A percentile compares a stretch with the other conserved stretches of the same genome.
These are phyloP conservation scores for Melanerpes formicivorus DNA, from an alignment of 2,113 vertebrate species.

Conservation along the genomic window DNA sequence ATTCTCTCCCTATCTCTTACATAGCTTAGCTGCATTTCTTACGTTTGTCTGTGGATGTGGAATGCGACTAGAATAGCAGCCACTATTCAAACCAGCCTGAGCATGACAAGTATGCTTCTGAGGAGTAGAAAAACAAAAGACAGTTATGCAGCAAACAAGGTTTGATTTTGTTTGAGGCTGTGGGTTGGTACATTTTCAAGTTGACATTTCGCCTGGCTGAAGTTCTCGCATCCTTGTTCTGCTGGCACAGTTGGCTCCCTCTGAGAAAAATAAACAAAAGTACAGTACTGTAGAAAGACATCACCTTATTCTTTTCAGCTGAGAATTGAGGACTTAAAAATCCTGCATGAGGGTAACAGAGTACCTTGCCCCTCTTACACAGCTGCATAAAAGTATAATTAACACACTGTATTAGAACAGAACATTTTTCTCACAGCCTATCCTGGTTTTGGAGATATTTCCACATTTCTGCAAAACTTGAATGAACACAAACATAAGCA, in stretches of 20 bases:
- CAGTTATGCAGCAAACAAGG: neutral
- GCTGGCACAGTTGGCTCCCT: too few species aligned
- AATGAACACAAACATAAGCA: neutral
- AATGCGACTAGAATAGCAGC: neutral
- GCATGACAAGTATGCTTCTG: neutral
- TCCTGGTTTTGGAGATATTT: neutral
- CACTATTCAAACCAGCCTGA: neutral
- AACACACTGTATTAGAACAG: neutral
- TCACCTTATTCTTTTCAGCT: neutral
- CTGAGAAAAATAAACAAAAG: neutral
- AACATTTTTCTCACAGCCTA: neutral
- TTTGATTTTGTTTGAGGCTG: neutral
- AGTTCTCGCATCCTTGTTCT: accelerated
- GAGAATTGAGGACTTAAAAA: neutral
- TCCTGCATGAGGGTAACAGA: neutral
- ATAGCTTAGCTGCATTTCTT: neutral
- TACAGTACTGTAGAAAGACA: neutral
- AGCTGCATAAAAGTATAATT: accelerated
- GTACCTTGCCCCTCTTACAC: neutral
- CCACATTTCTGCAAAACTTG: neutral
- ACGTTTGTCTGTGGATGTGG: neutral
- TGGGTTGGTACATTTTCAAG: neutral
- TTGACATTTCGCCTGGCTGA: neutral
- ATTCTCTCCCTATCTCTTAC: neutral
- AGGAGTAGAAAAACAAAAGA: neutral